Evolutionary conservation across 2,797 vertebrate species (phyloP).

Genomic region (Darevskia mixta): DNA sequence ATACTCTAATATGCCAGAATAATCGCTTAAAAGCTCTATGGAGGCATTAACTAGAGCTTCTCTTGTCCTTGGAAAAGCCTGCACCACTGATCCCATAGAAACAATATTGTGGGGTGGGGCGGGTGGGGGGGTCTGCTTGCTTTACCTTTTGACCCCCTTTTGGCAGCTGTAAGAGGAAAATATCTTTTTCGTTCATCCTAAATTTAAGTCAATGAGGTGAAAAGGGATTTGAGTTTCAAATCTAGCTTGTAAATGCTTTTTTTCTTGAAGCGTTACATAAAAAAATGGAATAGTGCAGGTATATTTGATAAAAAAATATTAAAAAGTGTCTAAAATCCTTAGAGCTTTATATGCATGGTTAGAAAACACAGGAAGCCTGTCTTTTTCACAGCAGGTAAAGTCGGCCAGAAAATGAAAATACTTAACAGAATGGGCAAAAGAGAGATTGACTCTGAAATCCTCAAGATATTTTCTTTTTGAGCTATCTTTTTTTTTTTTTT

Average conservation of each 20-base stretch:
- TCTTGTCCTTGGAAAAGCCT: background rate
- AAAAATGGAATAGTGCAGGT: conserved; percentile 3
- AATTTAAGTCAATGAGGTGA: conserved; percentile 18
- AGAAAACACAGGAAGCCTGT: background rate
- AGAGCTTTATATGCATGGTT: background rate
- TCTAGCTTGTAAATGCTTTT: background rate
- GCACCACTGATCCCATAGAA: background rate
- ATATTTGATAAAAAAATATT: background rate
- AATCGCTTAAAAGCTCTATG: background rate
- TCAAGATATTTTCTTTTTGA: conserved; percentile 22
- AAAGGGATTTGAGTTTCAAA: conserved; percentile 10
- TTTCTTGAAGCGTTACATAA: background rate
- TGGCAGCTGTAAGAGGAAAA: background rate
- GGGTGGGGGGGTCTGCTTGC: background rate
- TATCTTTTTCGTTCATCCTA: conserved; percentile 39
- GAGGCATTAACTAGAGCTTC: background rate
- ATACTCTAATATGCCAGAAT: background rate
- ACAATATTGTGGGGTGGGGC: background rate
- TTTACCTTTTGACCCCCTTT: background rate
- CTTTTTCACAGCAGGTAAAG: conserved; percentile 20
- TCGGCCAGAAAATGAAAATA: conserved; percentile 36
- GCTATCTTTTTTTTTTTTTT: background rate
- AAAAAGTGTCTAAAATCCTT: background rate
- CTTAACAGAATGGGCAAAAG: conserved; percentile 13
- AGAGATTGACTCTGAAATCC: conserved; percentile 15